Evolutionary conservation across 2,888 invertebrate species (phyloP).

Genomic region (Catocala sponsa): DNA sequence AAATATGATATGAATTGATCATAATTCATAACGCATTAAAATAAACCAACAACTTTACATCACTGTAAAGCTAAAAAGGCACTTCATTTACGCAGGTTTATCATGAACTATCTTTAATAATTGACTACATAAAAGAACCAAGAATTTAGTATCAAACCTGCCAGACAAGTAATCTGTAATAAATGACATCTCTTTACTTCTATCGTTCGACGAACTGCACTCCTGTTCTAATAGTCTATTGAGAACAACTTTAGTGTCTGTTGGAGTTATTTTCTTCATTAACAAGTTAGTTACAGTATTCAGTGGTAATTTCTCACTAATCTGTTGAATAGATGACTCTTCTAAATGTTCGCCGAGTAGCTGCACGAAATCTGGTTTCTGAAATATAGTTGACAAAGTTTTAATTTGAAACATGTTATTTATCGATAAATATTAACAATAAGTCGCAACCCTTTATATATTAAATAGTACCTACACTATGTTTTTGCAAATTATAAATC

Average conservation of each 20-base stretch:
- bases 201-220: conserved; percentile 38
- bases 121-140: conserved; percentile 71
- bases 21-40: neutral
- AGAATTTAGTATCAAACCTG: conserved; percentile 65
- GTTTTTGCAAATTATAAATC: no score
- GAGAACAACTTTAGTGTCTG: conserved; percentile 52
- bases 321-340: conserved; percentile 54
- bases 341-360: conserved; percentile 61
- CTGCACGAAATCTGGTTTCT: conserved; percentile 72
- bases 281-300: conserved; percentile 54
- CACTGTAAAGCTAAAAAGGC: conserved; percentile 14
- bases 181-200: conserved; percentile 55
- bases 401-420: neutral
- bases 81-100: conserved; percentile 48
- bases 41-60: conserved; percentile 17
- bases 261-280: conserved; percentile 55
- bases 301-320: conserved; percentile 63
- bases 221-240: conserved; percentile 56
- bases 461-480: no score
- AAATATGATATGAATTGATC: conserved; percentile 12
- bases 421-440: no score
- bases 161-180: conserved; percentile 64
- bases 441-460: no score
- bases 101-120: conserved; percentile 65
- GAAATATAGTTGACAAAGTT: conserved; percentile 36